Evolutionary conservation across 2,888 invertebrate genomes (phyloP).

Genomic region (Holacanthella duospinosa): DNA sequence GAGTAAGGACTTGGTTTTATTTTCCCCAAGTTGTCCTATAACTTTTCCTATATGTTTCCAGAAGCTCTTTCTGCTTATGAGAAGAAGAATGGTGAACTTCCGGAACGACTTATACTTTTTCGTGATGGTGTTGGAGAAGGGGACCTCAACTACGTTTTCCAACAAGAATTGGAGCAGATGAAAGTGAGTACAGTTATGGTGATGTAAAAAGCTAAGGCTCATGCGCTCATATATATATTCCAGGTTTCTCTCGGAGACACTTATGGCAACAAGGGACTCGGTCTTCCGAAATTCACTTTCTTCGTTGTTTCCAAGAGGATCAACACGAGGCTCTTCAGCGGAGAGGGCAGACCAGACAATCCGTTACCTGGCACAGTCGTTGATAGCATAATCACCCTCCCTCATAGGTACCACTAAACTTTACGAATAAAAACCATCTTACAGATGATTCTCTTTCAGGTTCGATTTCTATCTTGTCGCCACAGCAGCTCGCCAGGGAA

Average conservation of each 20-base stretch:
- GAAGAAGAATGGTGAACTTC: conserved; percentile 47
- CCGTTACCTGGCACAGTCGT: conserved; percentile 78
- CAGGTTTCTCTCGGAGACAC: neutral
- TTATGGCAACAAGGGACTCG: neutral
- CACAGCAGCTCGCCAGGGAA: conserved; percentile 76
- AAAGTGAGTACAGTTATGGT: conserved; percentile 33
- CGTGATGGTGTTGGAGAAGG: conserved; percentile 93
- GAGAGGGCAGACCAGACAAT: conserved; percentile 37
- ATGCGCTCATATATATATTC: neutral
- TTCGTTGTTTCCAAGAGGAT: conserved; percentile 81
- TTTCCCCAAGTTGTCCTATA: too few relatives aligned
- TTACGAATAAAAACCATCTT: too few relatives aligned
- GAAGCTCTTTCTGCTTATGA: conserved; percentile 49
- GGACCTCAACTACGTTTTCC: conserved; percentile 63
- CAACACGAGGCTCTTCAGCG: conserved; percentile 44
- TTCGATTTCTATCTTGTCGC: conserved; percentile 86
- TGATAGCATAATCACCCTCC: conserved; percentile 71
- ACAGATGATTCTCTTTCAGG: conserved; percentile 42
- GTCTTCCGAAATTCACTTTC: conserved; percentile 51
- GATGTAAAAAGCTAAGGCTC: neutral
- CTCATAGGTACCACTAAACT: conserved; percentile 42
- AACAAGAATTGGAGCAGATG: conserved; percentile 57
- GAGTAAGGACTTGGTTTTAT: too few relatives aligned
- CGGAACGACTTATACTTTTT: conserved; percentile 66
- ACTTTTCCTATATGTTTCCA: too few relatives aligned